Base-by-base conservation (phyloP, 2,113 vertebrate species). In the Poecilia latipinna region DNA sequence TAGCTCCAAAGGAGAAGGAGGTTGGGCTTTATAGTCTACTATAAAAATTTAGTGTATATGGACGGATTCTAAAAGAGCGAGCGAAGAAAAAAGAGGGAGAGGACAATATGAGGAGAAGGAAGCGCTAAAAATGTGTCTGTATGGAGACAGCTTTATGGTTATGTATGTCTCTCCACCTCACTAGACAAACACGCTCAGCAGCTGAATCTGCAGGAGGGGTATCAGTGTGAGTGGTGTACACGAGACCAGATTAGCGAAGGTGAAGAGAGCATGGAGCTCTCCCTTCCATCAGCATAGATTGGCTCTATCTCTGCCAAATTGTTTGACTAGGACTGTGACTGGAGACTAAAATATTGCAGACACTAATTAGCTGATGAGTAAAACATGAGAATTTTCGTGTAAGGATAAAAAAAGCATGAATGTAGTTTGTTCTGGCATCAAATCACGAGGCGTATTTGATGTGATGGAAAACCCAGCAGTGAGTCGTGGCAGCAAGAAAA, bases 71-170 rank as follows among this genome's bases (percentile, higher is more conserved):
- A 33, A 39, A 77, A 67, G 51, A 69, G 78, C 1, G n/a, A 32
- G 12, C 8, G 6, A 70, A 65, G 28, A 28, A 84, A 82, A 57
- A 82, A 57, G 76, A 81, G 61, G 39, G 62, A 87, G 70, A 83
- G 67, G 73, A 83, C 74, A 85, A 63, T 70, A 65, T 24, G n/a
- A 72, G 51, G 24, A 24, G 51, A 66, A 19, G 78, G n/a, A 79
- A 67, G 3, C 72, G 84, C 84, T 86, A 67, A 85, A 44, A 89
- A 82, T 48, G 1, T 42, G 68, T 84, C 64, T 72, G 48, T 42
- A 13, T 7, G 39, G 26, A 83, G 88, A 86, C 88, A 87, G 82
- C 61, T 91, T 91, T 88, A 88, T 5, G 68, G 89, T 91, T 88
- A 89, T 84, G 73, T 70, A 91, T 77, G 84, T 70, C 42, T 79